Base-by-base conservation (phyloP, 1,140 invertebrate genomes). In the Ostrea edulis region DNA sequence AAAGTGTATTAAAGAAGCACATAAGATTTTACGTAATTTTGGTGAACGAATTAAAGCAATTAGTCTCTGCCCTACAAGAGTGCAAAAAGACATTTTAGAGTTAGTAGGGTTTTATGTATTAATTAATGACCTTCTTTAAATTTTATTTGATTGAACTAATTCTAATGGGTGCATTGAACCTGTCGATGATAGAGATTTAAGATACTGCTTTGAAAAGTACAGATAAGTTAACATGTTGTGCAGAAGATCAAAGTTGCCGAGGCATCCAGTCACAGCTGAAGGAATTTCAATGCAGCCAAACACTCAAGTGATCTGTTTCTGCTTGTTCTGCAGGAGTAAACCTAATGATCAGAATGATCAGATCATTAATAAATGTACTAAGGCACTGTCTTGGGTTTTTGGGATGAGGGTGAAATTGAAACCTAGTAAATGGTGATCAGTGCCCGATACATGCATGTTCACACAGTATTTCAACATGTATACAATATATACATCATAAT, bases 81-180 rank as follows among this genome's bases (percentile, higher is more conserved):
- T 62, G 55, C 55, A 62, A n/a, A 62, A 20, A 62, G 14, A 62
- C 55, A 62, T 20, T n/a, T 62, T 62, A 20, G n/a, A 62, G 17
- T 62, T 62, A 20, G n/a, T 62, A n/a, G 55, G 55, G 17, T 62
- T 62, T 62, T 62, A 62, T 62, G 55, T 17, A 62, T 62, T n/a
- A 62, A 62, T 62, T 77, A 35, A 77, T 77, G 22, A 12, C 29
- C 68, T 35, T 77, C 68, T 77, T 77, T 77, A 77, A 71, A 77
- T 77, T 77, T 77, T 77, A 77, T 77, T 77, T 77, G 68, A 77
- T 77, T 77, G 68, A 77, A 77, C 68, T 77, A 77, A 77, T 77
- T 77, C 29, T 29, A 35, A 29, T 77, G 25, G 25, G 25, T 77
- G 29, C 68, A 77, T 77, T 29, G 68, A 77, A 25, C 68, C 14